These are phyloP conservation scores for Margaritifera margaritifera DNA, from an alignment of 2,888 invertebrate species.

Conservation along the genomic window DNA sequence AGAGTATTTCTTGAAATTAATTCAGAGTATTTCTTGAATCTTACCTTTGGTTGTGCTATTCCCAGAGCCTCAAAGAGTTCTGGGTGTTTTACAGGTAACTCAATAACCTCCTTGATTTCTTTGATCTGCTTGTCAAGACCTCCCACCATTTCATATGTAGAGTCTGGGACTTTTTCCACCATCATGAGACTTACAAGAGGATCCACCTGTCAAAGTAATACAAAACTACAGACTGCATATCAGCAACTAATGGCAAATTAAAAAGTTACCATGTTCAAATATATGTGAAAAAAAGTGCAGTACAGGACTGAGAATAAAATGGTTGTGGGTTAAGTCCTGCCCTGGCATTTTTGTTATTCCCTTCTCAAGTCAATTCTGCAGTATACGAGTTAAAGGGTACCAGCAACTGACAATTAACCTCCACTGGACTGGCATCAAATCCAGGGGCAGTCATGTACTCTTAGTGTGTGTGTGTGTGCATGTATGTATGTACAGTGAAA, in stretches of 20 bases:
- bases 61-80: conserved; percentile 99
- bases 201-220: conserved; percentile 80
- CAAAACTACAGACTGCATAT: background rate
- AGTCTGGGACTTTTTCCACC: conserved; percentile 99
- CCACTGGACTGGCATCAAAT: too few species aligned
- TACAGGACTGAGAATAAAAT: background rate
- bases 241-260: background rate
- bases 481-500: too few species aligned
- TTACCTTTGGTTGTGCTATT: conserved; percentile 95
- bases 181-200: conserved; percentile 99
- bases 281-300: background rate
- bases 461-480: too few species aligned
- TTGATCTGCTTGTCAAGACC: conserved; percentile 99
- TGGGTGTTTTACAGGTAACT: conserved; percentile 98
- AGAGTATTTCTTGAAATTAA: background rate
- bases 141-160: conserved; percentile 99
- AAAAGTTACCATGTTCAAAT: background rate
- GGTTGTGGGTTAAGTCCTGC: background rate
- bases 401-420: too few species aligned
- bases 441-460: too few species aligned
- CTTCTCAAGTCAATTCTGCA: too few species aligned
- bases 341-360: too few species aligned
- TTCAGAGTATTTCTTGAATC: background rate
- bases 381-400: too few species aligned
- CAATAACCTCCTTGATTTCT: conserved; percentile 99